phyloP scores from a whole-genome alignment of 2,113 vertebrate genomes.

The Dermatemys mawii region DNA sequence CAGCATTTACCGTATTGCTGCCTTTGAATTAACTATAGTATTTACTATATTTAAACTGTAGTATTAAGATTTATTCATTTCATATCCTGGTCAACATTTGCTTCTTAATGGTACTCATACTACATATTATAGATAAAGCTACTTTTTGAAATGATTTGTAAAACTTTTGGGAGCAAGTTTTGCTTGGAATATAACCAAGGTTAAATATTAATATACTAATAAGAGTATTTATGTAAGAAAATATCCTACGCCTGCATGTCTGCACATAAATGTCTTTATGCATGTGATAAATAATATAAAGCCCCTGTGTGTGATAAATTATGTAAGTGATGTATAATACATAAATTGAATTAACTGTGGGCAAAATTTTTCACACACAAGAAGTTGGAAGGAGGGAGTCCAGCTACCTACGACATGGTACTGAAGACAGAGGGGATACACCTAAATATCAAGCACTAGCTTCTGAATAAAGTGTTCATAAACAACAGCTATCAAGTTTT shows the following conservation, averaged over 20 bases:
- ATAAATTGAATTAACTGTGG: constrained; percentile 57
- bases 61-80: neutral
- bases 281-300: constrained; percentile 70
- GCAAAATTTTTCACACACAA: constrained; percentile 49
- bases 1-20: neutral
- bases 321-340: constrained; percentile 71
- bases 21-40: neutral
- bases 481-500: neutral
- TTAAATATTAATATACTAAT: constrained; percentile 60
- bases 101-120: neutral
- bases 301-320: constrained; percentile 56
- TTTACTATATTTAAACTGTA: neutral
- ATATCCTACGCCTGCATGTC: constrained; percentile 46
- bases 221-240: constrained; percentile 46
- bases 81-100: neutral
- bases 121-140: neutral
- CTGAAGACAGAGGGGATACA: neutral
- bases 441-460: neutral
- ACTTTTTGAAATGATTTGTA: neutral
- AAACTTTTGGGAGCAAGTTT: neutral
- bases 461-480: neutral
- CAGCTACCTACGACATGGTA: neutral
- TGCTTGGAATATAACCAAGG: neutral
- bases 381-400: neutral
- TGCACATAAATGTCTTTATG: constrained; percentile 51